A percentile compares a stretch with the other conserved stretches of the same genome.
Evolutionary conservation across 2,888 invertebrate genomes (phyloP).

Genomic region (Thumatha senex): DNA sequence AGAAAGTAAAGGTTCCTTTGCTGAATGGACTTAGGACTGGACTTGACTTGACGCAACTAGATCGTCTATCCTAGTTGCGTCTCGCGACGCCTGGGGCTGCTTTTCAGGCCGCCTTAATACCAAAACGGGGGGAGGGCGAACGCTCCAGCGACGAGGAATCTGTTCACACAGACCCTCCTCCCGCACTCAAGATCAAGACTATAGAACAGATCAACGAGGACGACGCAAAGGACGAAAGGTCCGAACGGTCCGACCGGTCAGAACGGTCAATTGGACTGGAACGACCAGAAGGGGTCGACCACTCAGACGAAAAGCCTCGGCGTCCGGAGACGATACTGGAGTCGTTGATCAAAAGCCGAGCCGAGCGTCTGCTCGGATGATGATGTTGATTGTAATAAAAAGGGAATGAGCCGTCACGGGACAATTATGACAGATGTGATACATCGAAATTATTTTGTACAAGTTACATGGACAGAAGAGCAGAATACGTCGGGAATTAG

Average conservation of each 20-base stretch:
- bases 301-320: conserved; percentile 44
- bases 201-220: conserved; percentile 80
- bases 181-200: conserved; percentile 79
- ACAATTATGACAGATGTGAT: too few species aligned
- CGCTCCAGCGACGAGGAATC: conserved; percentile 75
- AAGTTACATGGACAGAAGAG: too few species aligned
- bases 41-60: too few species aligned
- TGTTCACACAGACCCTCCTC: conserved; percentile 76
- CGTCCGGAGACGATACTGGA: conserved; percentile 81
- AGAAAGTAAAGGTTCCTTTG: too few species aligned
- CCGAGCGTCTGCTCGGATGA: too few species aligned
- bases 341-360: conserved; percentile 76
- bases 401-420: too few species aligned
- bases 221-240: conserved; percentile 50
- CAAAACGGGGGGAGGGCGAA: conserved; percentile 71
- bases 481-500: too few species aligned
- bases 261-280: conserved; percentile 15
- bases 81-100: too few species aligned
- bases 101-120: conserved; percentile 89
- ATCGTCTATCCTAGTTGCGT: too few species aligned
- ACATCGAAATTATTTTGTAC: too few species aligned
- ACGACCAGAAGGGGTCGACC: neutral
- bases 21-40: too few species aligned
- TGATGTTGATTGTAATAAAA: too few species aligned
- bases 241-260: conserved; percentile 6